Base-by-base conservation (phyloP, 2,888 invertebrate species). In the Caenorhabditis macrosperma region DNA sequence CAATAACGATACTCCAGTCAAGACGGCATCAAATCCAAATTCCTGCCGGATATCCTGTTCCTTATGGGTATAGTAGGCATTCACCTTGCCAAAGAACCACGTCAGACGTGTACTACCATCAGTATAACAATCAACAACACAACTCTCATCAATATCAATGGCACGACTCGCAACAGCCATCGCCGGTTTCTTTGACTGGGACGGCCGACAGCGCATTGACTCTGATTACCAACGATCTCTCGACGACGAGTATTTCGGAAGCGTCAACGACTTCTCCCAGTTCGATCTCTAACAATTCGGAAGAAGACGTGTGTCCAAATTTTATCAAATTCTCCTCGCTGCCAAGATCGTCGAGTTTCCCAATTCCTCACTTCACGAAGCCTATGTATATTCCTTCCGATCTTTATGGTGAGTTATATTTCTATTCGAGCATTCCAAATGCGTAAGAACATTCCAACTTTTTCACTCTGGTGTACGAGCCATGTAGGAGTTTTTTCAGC, bases 151-250 rank as follows among this genome's bases (percentile, higher is more conserved):
- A 15, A 20, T 54, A 52, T 15, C 38, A 30, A 33, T 59, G 44
- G 44, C n/a, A 22, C 4, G 33, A 54, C 22, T 28, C 12, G 1
- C 38, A 52, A 15, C 30, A 46, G 28, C 30, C 59, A 17, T 48
- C 52, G 9, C 35, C 54, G 6, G 38, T 17, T 3, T 46, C 48
- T 2, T 17, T 64, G 20, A 35, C 28, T 41, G 63, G 67, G 7
- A 48, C 60, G 9, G 15, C 64, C 5, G 72, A 67, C 15, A 68
- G 35, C 38, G 57, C 63, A 12, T 63, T 82, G 7, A 46, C 67
- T 3, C 28, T 82, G 30, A 72, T 82, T 7, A 82, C 82, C 9
- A 46, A 69, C 30, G 78, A 82, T 72, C 60, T 82, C 54, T 76
- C 75, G 12, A 60, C 24, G 17, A 67, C 76, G 38, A 74, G 59